These are phyloP conservation scores for Druon quercuslanigerum DNA, from an alignment of 1,140 invertebrate species.

Conservation along the genomic window DNA sequence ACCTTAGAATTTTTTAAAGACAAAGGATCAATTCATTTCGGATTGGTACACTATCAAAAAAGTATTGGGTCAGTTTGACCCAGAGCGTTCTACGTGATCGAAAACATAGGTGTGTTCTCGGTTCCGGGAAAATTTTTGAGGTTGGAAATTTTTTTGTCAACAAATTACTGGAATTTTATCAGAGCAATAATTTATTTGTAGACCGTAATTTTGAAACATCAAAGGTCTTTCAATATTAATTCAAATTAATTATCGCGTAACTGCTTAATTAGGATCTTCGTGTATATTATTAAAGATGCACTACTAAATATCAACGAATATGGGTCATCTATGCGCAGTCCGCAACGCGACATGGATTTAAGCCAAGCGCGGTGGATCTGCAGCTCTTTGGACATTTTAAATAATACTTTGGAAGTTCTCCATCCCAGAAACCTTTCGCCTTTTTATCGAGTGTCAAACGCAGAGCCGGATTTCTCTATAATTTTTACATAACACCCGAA, in stretches of 20 bases:
- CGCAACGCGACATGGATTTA: constrained; percentile 70
- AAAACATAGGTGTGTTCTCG: too few relatives aligned
- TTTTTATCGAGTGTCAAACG: constrained; percentile 25
- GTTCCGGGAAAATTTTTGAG: too few relatives aligned
- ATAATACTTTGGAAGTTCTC: constrained; percentile 48
- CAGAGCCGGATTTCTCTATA: neutral
- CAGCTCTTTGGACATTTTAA: constrained; percentile 44
- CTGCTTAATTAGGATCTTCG: constrained; percentile 18
- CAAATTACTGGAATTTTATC: neutral
- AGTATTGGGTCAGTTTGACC: too few relatives aligned
- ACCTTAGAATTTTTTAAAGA: too few relatives aligned
- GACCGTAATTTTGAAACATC: neutral
- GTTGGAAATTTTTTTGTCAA: too few relatives aligned
- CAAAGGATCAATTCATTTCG: too few relatives aligned
- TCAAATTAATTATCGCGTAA: constrained; percentile 8
- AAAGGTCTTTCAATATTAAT: constrained; percentile 8
- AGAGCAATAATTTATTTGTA: neutral
- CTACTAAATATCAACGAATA: constrained; percentile 45
- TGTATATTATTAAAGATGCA: constrained; percentile 23
- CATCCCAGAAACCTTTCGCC: constrained; percentile 32
- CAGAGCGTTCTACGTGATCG: too few relatives aligned
- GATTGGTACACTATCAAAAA: too few relatives aligned
- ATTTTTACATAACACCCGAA: neutral
- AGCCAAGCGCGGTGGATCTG: constrained; percentile 65
- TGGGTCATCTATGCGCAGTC: constrained; percentile 62